These are phyloP conservation scores for Scopus umbretta DNA, from an alignment of 2,113 vertebrate genomes.

Conservation along the genomic window DNA sequence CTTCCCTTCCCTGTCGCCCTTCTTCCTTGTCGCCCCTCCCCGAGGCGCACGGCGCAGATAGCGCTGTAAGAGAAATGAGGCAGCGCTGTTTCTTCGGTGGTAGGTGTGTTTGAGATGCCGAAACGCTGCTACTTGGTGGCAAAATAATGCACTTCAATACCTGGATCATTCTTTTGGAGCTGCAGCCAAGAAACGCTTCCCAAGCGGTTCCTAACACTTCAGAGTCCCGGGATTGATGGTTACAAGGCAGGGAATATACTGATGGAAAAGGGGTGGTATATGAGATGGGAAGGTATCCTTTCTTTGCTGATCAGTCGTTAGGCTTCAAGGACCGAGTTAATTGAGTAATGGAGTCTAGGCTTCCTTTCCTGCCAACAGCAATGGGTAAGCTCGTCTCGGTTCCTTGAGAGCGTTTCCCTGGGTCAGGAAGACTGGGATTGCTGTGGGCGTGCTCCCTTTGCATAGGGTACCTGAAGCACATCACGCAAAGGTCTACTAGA, in stretches of 20 bases:
- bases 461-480: background rate
- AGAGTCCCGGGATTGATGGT: too few relatives aligned
- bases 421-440: too few relatives aligned
- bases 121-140: background rate
- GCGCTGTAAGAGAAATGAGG: background rate
- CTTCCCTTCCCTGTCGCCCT: too few relatives aligned
- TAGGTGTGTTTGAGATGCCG: too few relatives aligned
- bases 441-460: background rate
- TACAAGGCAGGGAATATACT: rapidly evolving
- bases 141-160: rapidly evolving
- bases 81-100: rapidly evolving
- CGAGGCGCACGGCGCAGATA: too few relatives aligned
- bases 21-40: too few relatives aligned
- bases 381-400: background rate
- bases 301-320: background rate
- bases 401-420: background rate
- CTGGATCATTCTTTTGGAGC: background rate
- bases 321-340: rapidly evolving
- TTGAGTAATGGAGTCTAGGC: rapidly evolving
- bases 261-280: background rate
- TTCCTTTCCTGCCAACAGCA: background rate
- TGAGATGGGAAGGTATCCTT: background rate
- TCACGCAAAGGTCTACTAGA: rapidly evolving
- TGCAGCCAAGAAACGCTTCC: rapidly evolving
- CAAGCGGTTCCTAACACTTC: background rate